phyloP scores from a whole-genome alignment of 2,888 invertebrate genomes.

The Hemistola chrysoprasaria region DNA sequence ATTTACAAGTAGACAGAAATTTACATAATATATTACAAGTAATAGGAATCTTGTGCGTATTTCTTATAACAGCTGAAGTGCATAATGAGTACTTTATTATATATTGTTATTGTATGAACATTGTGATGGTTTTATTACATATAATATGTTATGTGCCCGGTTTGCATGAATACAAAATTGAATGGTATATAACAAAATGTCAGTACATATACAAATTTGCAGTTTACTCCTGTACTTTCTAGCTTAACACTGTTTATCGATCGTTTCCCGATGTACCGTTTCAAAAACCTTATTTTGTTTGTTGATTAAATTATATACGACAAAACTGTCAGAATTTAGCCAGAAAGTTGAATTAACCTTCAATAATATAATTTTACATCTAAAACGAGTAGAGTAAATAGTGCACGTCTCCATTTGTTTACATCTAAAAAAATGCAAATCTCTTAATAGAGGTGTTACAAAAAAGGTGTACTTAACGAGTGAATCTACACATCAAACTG shows the following conservation, averaged over 20 bases:
- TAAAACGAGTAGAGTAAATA: slow-evolving; percentile 59
- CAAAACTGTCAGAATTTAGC: slow-evolving; percentile 31
- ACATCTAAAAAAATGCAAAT: slow-evolving; percentile 72
- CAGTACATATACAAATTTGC: slow-evolving; percentile 9
- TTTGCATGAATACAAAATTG: slow-evolving; percentile 9
- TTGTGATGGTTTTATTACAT: neutral
- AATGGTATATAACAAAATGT: slow-evolving; percentile 28
- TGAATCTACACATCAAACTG: no score
- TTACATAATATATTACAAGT: slow-evolving; percentile 62
- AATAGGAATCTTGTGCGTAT: slow-evolving; percentile 23
- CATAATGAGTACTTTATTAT: neutral
- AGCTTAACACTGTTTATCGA: slow-evolving; percentile 6
- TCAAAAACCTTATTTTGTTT: slow-evolving; percentile 23
- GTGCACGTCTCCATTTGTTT: slow-evolving; percentile 58
- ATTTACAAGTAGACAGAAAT: slow-evolving; percentile 39
- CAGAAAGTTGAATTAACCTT: slow-evolving; percentile 35
- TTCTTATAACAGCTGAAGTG: slow-evolving; percentile 6
- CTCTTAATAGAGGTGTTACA: no score
- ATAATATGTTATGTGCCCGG: slow-evolving; percentile 4
- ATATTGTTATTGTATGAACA: slow-evolving; percentile 1
- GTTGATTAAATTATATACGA: no score
- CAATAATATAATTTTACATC: slow-evolving; percentile 47
- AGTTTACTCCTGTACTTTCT: slow-evolving; percentile 5
- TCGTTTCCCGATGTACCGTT: neutral
- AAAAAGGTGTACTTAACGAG: no score